Evolutionary conservation across 1,140 invertebrate species (phyloP).

Genomic region (Subanguina moxae): DNA sequence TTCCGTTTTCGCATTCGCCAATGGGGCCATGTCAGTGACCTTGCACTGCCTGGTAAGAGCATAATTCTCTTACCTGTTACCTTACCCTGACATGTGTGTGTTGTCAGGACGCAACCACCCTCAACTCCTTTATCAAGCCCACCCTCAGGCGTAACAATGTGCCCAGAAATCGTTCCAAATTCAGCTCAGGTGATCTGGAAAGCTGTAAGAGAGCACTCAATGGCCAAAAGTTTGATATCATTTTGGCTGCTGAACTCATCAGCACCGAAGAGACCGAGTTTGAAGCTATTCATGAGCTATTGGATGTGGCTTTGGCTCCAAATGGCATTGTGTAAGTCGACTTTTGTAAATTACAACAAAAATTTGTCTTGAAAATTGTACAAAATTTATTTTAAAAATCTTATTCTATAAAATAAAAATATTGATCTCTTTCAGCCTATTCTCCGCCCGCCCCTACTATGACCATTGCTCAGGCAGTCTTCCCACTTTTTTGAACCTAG

Average conservation of each 20-base stretch:
- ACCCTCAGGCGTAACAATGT: slow-evolving; percentile 53
- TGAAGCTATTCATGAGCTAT: slow-evolving; percentile 46
- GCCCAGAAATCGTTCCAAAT: slow-evolving; percentile 45
- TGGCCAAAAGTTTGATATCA: slow-evolving; percentile 48
- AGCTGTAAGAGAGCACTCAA: slow-evolving; percentile 27
- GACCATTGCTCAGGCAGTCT: slow-evolving; percentile 39
- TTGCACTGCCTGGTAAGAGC: slow-evolving; percentile 37
- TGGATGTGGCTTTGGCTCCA: slow-evolving; percentile 41
- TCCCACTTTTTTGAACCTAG: slow-evolving; percentile 45
- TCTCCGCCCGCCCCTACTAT: slow-evolving; percentile 52
- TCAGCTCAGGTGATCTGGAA: slow-evolving; percentile 40
- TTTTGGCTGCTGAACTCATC: slow-evolving; percentile 52
- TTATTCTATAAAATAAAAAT: slow-evolving; percentile 1
- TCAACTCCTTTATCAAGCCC: slow-evolving; percentile 49
- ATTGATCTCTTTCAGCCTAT: slow-evolving; percentile 37
- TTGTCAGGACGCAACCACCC: slow-evolving; percentile 23
- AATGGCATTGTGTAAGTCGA: slow-evolving; percentile 52
- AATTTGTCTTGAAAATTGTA: neutral
- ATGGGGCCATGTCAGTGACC: slow-evolving; percentile 45
- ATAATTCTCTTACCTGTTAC: neutral
- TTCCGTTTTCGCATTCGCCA: slow-evolving; percentile 46
- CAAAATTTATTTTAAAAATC: neutral
- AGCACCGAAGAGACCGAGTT: slow-evolving; percentile 45
- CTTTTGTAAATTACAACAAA: neutral
- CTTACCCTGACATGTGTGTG: slow-evolving; percentile 6